Percentiles rank a stretch among this genome's conserved stretches.
Conservation (phyloP, 2,113 vertebrate species). For the Sinocyclocheilus anshuiensis region DNA sequence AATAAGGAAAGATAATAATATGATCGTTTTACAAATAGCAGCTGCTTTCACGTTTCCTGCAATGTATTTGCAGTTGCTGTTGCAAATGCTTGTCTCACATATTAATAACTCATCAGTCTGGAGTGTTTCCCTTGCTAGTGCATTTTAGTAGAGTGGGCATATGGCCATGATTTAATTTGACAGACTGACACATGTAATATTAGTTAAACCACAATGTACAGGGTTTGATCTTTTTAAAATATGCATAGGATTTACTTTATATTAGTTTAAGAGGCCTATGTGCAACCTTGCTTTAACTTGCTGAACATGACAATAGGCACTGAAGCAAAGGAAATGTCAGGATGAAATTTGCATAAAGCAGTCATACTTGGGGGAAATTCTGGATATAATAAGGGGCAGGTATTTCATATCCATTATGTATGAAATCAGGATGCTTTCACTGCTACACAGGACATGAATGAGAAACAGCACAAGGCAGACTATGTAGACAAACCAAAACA, state of each 20-base stretch:
- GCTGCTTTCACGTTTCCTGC: not conserved
- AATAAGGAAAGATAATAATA: not conserved
- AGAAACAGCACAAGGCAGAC: not conserved
- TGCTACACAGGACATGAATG: slow-evolving; percentile 28
- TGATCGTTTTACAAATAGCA: not conserved
- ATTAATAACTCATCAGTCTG: slow-evolving; percentile 17
- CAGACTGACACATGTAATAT: slow-evolving; percentile 26
- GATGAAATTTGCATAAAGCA: slow-evolving; percentile 46
- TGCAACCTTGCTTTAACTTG: slow-evolving; percentile 38
- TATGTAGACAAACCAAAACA: not conserved
- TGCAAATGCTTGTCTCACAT: slow-evolving; percentile 7
- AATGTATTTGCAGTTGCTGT: slow-evolving; percentile 28
- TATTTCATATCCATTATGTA: slow-evolving; percentile 45
- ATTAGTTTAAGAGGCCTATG: not conserved
- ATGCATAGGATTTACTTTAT: not conserved
- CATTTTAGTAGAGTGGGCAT: slow-evolving; percentile 2
- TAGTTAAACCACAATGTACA: slow-evolving; percentile 28
- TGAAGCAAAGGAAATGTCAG: slow-evolving; percentile 30
- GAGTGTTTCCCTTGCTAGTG: not conserved
- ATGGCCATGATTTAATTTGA: slow-evolving; percentile 36
- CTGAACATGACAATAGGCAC: slow-evolving; percentile 31
- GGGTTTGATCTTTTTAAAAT: slow-evolving; percentile 22
- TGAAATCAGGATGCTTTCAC: slow-evolving; percentile 33
- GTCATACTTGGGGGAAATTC: slow-evolving; percentile 25
- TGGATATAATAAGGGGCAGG: slow-evolving; percentile 27